phyloP scores from a whole-genome alignment of 2,797 vertebrate genomes.

The Xerus rutilus region DNA sequence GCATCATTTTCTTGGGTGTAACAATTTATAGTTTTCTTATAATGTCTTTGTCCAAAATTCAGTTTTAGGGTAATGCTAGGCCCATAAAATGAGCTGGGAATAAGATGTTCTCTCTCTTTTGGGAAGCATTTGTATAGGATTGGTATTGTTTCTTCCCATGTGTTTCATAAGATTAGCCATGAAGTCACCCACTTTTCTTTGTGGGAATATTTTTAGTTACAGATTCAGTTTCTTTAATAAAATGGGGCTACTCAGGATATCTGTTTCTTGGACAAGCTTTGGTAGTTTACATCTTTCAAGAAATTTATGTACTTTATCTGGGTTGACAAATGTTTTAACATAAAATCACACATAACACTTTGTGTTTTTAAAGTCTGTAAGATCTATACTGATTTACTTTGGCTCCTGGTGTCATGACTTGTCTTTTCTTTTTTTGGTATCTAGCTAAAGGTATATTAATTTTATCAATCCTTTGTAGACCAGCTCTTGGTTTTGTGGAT shows the following conservation, averaged over 20 bases:
- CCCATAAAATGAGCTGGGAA: not conserved
- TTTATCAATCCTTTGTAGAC: constrained; percentile 2
- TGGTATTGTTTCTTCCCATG: not conserved
- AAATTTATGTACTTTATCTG: constrained; percentile 9
- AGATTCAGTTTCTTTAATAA: not conserved
- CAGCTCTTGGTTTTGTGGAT: not conserved
- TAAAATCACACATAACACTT: not conserved
- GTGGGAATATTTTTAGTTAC: not conserved
- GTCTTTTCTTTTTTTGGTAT: not conserved
- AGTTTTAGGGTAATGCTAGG: constrained; percentile 9
- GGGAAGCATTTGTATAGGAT: not conserved
- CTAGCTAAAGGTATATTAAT: not conserved
- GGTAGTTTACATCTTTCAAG: constrained; percentile 25
- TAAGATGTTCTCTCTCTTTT: not conserved
- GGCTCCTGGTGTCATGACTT: not conserved
- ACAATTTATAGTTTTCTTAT: not conserved
- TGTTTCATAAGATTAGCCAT: not conserved
- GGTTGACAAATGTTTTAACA: not conserved
- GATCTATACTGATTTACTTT: not conserved
- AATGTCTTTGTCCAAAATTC: not conserved
- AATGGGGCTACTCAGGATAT: not conserved
- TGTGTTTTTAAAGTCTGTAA: not conserved
- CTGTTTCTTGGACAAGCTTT: not conserved
- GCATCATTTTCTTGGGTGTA: not conserved
- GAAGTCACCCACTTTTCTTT: not conserved